Percentiles rank a stretch among this genome's conserved stretches.
Conservation (phyloP, 2,797 vertebrate species). For the Chelidonichthys spinosus region DNA sequence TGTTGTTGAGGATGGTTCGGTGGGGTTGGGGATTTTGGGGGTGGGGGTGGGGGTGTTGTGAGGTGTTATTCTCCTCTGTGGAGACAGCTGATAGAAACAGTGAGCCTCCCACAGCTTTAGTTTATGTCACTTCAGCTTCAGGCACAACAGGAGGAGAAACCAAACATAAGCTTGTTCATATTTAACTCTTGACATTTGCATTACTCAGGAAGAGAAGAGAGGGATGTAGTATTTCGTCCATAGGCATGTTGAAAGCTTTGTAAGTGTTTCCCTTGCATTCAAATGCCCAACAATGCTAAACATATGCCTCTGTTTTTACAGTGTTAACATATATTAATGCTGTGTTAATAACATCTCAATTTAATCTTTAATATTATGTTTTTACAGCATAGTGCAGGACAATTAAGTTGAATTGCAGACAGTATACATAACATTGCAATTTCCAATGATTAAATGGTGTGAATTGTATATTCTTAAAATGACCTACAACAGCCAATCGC, state of each 20-base stretch:
- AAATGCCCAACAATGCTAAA: background rate
- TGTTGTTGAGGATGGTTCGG: slow-evolving; percentile 32
- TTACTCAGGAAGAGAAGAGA: slow-evolving; percentile 29
- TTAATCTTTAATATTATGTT: slow-evolving; percentile 1
- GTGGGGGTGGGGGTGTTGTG: background rate
- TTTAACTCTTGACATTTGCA: slow-evolving; percentile 53
- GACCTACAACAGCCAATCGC: background rate
- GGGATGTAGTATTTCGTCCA: slow-evolving; percentile 12
- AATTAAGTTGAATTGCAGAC: background rate
- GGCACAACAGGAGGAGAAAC: slow-evolving; percentile 49
- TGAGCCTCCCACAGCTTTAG: slow-evolving; percentile 28
- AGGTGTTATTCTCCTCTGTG: slow-evolving; percentile 34
- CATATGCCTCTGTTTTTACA: slow-evolving; percentile 29
- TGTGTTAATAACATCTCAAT: background rate
- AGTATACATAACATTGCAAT: background rate
- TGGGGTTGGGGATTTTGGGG: background rate
- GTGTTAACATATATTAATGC: slow-evolving; percentile 10
- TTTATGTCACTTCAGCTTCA: slow-evolving; percentile 43
- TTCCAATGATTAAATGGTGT: slow-evolving; percentile 2
- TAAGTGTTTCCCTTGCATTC: slow-evolving; percentile 12
- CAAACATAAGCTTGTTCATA: slow-evolving; percentile 48
- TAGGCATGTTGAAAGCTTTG: slow-evolving; percentile 13
- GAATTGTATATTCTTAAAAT: background rate
- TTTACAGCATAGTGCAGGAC: background rate
- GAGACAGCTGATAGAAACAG: slow-evolving; percentile 51